Base-by-base conservation (phyloP, 2,888 invertebrate genomes). In the Diarsia dahlii region DNA sequence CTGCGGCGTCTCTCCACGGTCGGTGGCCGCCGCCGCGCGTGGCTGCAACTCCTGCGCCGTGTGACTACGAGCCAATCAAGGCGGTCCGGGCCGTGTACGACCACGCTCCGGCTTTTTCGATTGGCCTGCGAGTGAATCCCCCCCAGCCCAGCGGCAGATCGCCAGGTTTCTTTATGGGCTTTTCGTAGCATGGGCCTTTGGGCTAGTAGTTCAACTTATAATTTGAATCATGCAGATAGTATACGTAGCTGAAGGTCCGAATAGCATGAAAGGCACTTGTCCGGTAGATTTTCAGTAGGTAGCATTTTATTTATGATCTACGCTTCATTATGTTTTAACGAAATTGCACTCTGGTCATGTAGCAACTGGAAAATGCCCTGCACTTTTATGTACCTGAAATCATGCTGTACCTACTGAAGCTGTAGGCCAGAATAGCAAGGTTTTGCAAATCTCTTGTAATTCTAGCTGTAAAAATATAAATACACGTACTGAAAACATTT, bases 61-160 rank as follows among this genome's bases (percentile, higher is more conserved):
- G 99, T n/a, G 98, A 98, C 93, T 99, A 99, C 93, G 97, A 98
- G 93, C 98, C 98, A 1, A 97, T 98, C 90, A 98, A 98, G 87
- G 97, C 98, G 0, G 95, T 97, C 56, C 97, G 97, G 84, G 96
- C 94, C 6, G 94, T 95, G 52, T 92, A 95, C 81, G 97, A 97
- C 87, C 95, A 97, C 85, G 96, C 97, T 23, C 97, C 97, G 56
- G 97, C 97, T 52, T 98, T 97, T 92, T 97, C 97, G 76, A 97
- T 97, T 88, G 97, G 97, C 74, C 92, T 96, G 45, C 97, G 97
- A 71, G 96, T 97, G 65, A 92, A 92, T 74, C 92, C 94, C 9
- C 97, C 95, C 70, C 95, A 96, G 81, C 95, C 95, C 76, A 92
- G 92, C 86, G 91, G 92, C 76, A 94, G 93, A 88, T 93, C 97